Evolutionary conservation across 2,113 vertebrate species (phyloP).

Genomic region (Gracilinanus agilis): DNA sequence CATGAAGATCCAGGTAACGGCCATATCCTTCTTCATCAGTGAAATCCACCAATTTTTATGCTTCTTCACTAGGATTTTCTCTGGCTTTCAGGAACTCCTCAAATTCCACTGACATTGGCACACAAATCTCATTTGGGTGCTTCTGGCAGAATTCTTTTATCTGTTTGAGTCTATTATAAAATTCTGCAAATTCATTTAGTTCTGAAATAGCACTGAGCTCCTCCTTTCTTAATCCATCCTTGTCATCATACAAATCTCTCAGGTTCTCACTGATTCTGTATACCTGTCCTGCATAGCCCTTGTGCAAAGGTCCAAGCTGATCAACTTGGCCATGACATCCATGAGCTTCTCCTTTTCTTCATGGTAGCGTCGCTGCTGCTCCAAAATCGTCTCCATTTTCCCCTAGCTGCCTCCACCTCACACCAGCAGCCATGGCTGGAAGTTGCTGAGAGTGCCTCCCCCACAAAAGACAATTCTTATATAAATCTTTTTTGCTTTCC

Average conservation of each 20-base stretch:
- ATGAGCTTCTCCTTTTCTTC: conserved; percentile 95
- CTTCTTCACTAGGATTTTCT: conserved; percentile 96
- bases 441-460: neutral
- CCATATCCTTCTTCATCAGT: conserved; percentile 98
- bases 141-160: conserved; percentile 99
- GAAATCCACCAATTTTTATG: conserved; percentile 97
- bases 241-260: conserved; percentile 96
- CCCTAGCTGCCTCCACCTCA: neutral
- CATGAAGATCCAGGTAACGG: conserved; percentile 96
- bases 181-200: conserved; percentile 87
- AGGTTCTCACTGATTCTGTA: conserved; percentile 96
- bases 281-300: conserved; percentile 96
- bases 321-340: conserved; percentile 96
- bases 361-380: conserved; percentile 96
- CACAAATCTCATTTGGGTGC: conserved; percentile 98
- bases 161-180: conserved; percentile 97
- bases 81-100: conserved; percentile 96
- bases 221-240: conserved; percentile 90
- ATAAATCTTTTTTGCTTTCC: neutral
- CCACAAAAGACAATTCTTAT: neutral
- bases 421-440: conserved; percentile 1
- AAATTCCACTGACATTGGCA: conserved; percentile 98
- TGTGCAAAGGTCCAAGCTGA: conserved; percentile 95
- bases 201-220: too few relatives aligned
- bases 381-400: conserved; percentile 94